Evolutionary conservation across 2,888 invertebrate genomes (phyloP), one percentile per base, ranked within the genome.

Genomic region (Lutraria lutraria): DNA sequence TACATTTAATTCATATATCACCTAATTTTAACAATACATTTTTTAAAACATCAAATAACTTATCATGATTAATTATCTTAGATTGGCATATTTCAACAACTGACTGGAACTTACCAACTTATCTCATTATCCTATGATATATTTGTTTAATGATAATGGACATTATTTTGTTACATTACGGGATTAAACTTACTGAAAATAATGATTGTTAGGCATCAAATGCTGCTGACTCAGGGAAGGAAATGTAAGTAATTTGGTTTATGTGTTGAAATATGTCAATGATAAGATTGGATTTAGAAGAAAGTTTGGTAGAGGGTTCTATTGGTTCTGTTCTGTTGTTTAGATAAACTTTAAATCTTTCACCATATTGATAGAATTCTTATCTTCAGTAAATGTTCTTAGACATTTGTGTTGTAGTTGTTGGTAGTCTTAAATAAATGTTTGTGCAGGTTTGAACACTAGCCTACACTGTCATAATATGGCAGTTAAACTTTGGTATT

Each of bases 301-400:
- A 68, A 25, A 19, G 76, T 19, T 34, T 31, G 76, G 76, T 76
- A 19, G 15, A 19, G 76, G 76, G 76, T 76, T 34, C 34, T 76
- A 31, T 76, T 72, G 72, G 29, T n/a, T 31, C 72, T 72, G 29
- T 29, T 31, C 19, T 76, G 76, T 76, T 21, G 31, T 34, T 19
- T 76, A 76, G 76, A 76, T 76, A 34, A 76, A 31, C 25, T 72
- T n/a, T 8, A n/a, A 68, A 31, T 76, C 34, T 76, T 15, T 76
- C 19, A 76, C 16, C 15, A 16, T 31, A 31, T 31, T 31, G 34
- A 25, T 76, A 76, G 76, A 76, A 72, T 34, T 76, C 19, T 76
- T 31, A 6, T 34, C 76, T 34, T 29, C 8, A 29, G 29, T 76
- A 76, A 34, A 76, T 76, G 76, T 34, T 76, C 16, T 6, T 76